Conservation (phyloP, 2,797 vertebrate genomes). For the Rhinella marina region DNA sequence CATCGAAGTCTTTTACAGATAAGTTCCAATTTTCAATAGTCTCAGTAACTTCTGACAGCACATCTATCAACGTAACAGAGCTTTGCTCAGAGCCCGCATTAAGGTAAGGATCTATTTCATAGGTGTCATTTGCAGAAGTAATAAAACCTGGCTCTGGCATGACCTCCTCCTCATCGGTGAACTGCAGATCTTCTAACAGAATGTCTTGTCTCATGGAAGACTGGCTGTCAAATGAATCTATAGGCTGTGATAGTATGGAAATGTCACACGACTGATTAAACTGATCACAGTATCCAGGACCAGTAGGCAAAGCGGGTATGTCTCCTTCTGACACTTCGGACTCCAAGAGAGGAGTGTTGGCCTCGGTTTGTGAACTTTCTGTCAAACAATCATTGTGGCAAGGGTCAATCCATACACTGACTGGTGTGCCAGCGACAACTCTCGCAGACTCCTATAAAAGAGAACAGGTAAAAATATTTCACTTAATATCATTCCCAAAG, state of each 20-base stretch:
- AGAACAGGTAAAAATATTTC: neutral
- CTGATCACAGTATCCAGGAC: neutral
- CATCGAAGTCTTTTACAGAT: neutral
- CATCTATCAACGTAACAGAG: neutral
- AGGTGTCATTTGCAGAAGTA: neutral
- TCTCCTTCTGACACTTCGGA: neutral
- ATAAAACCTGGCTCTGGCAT: neutral
- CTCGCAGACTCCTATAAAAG: slow-evolving; percentile 17
- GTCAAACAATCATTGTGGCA: neutral
- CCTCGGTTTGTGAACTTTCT: neutral
- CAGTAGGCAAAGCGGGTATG: neutral
- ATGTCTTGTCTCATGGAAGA: neutral
- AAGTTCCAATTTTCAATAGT: slow-evolving; percentile 7
- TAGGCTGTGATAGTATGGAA: no score
- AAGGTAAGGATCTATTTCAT: neutral
- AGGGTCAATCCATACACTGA: slow-evolving; percentile 16
- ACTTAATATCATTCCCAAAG: no score
- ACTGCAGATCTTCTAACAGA: neutral
- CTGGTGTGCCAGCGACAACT: neutral
- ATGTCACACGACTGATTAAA: neutral
- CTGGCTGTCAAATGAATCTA: neutral
- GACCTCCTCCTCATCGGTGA: neutral
- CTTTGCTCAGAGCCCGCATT: neutral
- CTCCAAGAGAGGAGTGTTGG: neutral
- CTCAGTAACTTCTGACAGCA: neutral